Evolutionary conservation across 1,140 invertebrate species (phyloP), one percentile per base, ranked within the genome.

Genomic region (Microvelia longipes): DNA sequence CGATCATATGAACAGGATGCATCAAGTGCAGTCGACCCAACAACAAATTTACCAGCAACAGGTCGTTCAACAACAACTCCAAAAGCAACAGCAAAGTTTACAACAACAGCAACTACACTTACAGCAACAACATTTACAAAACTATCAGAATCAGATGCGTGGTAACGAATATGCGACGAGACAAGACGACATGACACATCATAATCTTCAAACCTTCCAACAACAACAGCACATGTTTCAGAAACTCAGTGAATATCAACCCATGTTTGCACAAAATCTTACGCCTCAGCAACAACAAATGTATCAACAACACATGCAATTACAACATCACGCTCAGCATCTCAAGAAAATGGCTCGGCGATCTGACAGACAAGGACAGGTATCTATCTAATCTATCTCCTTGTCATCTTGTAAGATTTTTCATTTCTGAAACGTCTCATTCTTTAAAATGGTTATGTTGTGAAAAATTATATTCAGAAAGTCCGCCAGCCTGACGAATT

Each of bases 251-350:
- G 73, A 75, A 67, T 72, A 75, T 35, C 74, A 75, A 63, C 72
- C 75, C 24, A 70, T 75, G 63, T 76, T 76, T 70, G 73, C 75
- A 14, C 77, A 77, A 68, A 76, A 76, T 60, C 71, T 77, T 62
- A 78, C 74, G 24, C 80, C 80, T 30, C 79, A 81, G 60, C 80
- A 81, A 71, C 79, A 79, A 66, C 78, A 79, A 70, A 80, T 80
- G 78, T 80, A 81, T 73, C 79, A 81, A 71, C 78, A 80, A 70
- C 79, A 81, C 71, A 81, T 80, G 79, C 79, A 81, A 68, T 73
- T 81, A n/a, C 80, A 80, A 68, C 80, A 81, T 68, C 78, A 80
- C 72, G 76, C 77, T 67, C 79, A 80, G 71, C 80, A 81, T 70
- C 72, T 81, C 29, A 81, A 80, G 72, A 82, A 82, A 74, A 79